A percentile compares a stretch with the other conserved stretches of the same genome.
phyloP scores from a whole-genome alignment of 2,888 invertebrate genomes.

The Drosophila lutescens region DNA sequence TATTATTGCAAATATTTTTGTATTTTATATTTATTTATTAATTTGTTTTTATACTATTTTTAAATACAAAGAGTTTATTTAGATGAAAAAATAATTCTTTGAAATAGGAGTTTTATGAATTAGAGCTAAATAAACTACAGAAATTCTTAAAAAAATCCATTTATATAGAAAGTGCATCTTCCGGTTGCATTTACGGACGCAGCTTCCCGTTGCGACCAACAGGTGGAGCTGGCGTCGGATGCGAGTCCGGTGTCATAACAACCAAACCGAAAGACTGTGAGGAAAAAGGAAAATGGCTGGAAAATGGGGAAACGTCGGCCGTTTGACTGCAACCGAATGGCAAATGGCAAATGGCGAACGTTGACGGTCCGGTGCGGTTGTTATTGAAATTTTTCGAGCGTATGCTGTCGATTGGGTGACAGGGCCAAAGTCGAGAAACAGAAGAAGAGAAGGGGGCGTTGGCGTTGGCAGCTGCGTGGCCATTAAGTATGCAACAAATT shows the following conservation, averaged over 20 bases:
- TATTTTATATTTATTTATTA: no score
- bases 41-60: no score
- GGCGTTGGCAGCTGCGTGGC: conserved; percentile 1
- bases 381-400: conserved; percentile 73
- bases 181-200: neutral
- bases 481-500: conserved; percentile 68
- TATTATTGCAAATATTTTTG: no score
- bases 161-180: conserved; percentile 8
- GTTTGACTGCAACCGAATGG: conserved; percentile 9
- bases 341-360: conserved; percentile 24
- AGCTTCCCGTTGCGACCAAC: conserved; percentile 9
- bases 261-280: conserved; percentile 11
- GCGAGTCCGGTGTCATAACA: conserved; percentile 36
- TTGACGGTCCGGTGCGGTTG: conserved; percentile 33
- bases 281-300: neutral
- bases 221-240: conserved; percentile 23
- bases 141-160: no score
- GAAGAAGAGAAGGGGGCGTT: neutral
- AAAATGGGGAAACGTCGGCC: neutral
- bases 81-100: no score
- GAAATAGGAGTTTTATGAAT: no score
- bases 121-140: no score
- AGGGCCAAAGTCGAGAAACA: conserved; percentile 24
- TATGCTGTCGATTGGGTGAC: conserved; percentile 60
- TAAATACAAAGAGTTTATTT: no score